These are phyloP conservation scores for Thermophis baileyi DNA, from an alignment of 2,113 vertebrate genomes.

Conservation along the genomic window DNA sequence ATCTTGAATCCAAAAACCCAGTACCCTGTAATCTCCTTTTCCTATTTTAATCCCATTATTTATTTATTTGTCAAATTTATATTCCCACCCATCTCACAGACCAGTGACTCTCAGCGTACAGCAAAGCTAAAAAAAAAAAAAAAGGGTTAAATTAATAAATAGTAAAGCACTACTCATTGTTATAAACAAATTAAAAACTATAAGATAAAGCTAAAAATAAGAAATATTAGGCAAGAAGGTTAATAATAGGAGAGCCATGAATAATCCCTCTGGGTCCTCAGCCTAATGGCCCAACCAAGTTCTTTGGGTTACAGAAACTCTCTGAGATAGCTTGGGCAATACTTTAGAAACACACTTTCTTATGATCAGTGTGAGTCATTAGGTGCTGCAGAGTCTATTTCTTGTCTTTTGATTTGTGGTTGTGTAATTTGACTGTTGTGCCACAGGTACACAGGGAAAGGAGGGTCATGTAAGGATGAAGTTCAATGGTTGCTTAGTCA, in stretches of 20 bases:
- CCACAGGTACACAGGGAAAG: neutral
- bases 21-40: neutral
- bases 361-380: neutral
- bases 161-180: neutral
- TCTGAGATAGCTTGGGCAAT: neutral
- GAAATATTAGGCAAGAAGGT: neutral
- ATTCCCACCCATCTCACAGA: neutral
- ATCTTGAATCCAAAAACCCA: neutral
- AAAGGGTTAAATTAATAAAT: neutral
- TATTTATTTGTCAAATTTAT: neutral
- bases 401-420: neutral
- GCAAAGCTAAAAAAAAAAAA: neutral
- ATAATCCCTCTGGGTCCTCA: neutral
- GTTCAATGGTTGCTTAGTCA: too few relatives aligned
- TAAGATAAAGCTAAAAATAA: neutral
- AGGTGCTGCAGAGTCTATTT: neutral
- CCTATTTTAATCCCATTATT: neutral
- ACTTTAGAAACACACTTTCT: conserved; percentile 12
- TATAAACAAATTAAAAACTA: neutral
- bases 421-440: neutral
- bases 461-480: neutral
- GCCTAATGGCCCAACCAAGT: neutral
- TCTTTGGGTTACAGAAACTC: neutral
- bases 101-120: neutral
- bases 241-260: neutral